Evolutionary conservation across 2,113 vertebrate genomes (phyloP).

Genomic region (Pelusios castaneus): DNA sequence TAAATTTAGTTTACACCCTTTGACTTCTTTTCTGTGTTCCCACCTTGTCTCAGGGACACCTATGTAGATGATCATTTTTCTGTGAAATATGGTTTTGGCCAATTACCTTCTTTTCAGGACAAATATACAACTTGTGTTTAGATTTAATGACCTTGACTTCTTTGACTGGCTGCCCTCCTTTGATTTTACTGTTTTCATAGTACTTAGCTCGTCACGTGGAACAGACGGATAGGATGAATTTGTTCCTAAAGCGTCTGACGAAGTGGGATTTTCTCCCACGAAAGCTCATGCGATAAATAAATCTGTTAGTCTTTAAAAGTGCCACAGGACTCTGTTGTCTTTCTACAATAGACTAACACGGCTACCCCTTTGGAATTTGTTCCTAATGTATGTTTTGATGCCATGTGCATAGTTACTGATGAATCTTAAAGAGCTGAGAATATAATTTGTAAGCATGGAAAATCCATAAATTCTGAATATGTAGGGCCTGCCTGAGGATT

Average conservation of each 20-base stretch:
- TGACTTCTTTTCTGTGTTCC: not conserved
- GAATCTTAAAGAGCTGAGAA: accelerated
- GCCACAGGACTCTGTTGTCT: too few relatives aligned
- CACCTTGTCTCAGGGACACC: not conserved
- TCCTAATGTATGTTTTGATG: not conserved
- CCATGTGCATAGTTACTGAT: not conserved
- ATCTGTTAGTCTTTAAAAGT: too few relatives aligned
- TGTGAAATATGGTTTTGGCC: not conserved
- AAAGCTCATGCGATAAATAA: too few relatives aligned
- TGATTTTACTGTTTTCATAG: not conserved
- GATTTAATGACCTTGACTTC: not conserved
- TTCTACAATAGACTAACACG: too few relatives aligned
- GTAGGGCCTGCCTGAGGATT: not conserved
- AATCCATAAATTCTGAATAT: not conserved
- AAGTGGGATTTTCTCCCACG: too few relatives aligned
- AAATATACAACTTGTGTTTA: accelerated
- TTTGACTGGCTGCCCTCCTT: not conserved
- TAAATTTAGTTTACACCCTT: not conserved
- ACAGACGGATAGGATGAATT: not conserved
- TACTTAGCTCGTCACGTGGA: not conserved
- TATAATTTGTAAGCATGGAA: accelerated
- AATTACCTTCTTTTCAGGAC: not conserved
- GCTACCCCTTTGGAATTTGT: too few relatives aligned
- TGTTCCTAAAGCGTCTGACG: too few relatives aligned
- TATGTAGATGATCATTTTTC: not conserved